Conservation (phyloP, 2,113 vertebrate genomes). For the Cyrtonyx montezumae region DNA sequence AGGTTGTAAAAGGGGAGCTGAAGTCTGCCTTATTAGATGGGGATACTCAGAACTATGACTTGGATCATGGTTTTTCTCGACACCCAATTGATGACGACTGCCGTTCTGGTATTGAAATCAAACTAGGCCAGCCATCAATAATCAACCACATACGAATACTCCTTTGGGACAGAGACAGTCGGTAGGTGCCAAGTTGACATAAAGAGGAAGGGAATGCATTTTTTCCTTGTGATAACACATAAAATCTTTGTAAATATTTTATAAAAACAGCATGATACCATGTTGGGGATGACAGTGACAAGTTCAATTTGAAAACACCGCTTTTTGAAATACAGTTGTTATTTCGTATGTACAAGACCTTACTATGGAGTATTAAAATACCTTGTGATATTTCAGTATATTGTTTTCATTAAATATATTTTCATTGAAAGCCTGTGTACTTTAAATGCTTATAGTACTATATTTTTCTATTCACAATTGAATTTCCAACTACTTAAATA, state of each 20-base stretch:
- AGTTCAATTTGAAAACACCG: background rate
- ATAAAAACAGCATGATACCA: background rate
- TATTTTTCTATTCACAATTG: background rate
- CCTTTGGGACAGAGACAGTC: slow-evolving; percentile 95
- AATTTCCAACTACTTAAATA: background rate
- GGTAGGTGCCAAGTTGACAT: slow-evolving; percentile 76
- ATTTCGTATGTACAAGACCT: background rate
- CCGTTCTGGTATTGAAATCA: slow-evolving; percentile 92
- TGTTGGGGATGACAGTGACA: background rate
- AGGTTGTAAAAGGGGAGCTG: slow-evolving; percentile 96
- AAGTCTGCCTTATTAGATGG: slow-evolving; percentile 96
- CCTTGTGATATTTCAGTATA: background rate
- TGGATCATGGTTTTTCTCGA: slow-evolving; percentile 98
- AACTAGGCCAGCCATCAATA: slow-evolving; percentile 93
- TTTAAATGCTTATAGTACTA: background rate
- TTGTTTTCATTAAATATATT: background rate
- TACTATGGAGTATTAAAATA: background rate
- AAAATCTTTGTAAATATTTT: background rate
- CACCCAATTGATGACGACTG: slow-evolving; percentile 97
- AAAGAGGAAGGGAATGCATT: background rate
- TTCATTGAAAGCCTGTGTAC: background rate
- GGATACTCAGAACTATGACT: slow-evolving; percentile 97
- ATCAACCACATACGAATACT: slow-evolving; percentile 96
- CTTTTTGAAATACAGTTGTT: background rate
- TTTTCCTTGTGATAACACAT: background rate